Evolutionary conservation across 2,888 invertebrate genomes (phyloP).

Genomic region (Cheilosia urbana): DNA sequence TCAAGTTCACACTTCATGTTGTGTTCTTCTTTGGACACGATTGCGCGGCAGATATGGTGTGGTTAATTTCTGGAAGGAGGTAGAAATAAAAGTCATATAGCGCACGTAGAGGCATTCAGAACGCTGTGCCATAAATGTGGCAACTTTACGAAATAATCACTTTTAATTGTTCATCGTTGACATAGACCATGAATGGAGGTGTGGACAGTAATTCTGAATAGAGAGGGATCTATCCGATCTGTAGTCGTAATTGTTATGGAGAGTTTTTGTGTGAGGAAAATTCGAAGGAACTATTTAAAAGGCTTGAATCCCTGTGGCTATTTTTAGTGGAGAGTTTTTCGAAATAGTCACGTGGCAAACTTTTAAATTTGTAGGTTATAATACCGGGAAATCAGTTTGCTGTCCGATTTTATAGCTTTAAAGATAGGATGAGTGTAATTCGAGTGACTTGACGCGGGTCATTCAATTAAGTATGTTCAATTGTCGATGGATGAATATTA

Average conservation of each 20-base stretch:
- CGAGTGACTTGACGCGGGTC: too few species aligned
- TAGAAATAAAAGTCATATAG: neutral
- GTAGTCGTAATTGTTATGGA: neutral
- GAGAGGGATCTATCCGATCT: neutral
- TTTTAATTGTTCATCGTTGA: constrained; percentile 51
- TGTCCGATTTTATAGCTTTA: too few species aligned
- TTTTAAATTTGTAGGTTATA: too few species aligned
- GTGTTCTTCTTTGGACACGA: constrained; percentile 27
- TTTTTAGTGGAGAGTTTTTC: too few species aligned
- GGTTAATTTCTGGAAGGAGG: neutral
- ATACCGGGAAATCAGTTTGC: too few species aligned
- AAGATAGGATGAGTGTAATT: too few species aligned
- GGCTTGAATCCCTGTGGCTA: too few species aligned
- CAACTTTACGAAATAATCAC: constrained; percentile 56
- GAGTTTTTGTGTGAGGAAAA: neutral
- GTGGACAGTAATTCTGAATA: neutral
- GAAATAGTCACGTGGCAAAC: too few species aligned
- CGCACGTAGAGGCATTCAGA: constrained; percentile 38
- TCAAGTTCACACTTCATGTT: constrained; percentile 55
- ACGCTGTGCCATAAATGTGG: constrained; percentile 58
- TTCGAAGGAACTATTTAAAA: too few species aligned
- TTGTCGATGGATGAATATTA: too few species aligned
- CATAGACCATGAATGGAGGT: constrained; percentile 33
- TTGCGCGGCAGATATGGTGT: neutral
- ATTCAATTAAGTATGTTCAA: too few species aligned